A percentile compares a stretch with the other conserved stretches of the same genome.
Evolutionary conservation across 2,888 invertebrate species (phyloP).

Genomic region (Conistra vaccinii): DNA sequence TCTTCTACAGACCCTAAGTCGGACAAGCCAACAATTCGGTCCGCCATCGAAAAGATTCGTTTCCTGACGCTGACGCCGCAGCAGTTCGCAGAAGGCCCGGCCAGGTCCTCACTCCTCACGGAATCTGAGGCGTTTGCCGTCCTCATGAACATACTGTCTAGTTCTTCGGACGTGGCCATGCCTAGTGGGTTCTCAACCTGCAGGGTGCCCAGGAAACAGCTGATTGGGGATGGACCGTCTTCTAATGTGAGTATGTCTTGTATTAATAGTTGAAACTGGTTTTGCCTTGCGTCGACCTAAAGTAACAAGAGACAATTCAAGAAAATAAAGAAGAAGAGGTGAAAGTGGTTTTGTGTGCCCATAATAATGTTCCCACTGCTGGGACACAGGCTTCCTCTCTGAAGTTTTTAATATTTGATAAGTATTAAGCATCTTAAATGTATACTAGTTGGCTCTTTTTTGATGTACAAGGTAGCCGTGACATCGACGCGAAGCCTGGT

Average conservation of each 20-base stretch:
- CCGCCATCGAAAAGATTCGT: slow-evolving; percentile 94
- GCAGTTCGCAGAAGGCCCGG: slow-evolving; percentile 96
- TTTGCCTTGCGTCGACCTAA: background rate
- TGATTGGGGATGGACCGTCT: slow-evolving; percentile 77
- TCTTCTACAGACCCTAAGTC: slow-evolving; percentile 72
- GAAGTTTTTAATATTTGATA: no score
- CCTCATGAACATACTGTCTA: slow-evolving; percentile 95
- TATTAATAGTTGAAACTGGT: background rate
- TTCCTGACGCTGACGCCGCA: slow-evolving; percentile 95
- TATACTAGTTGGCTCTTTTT: no score
- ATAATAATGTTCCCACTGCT: no score
- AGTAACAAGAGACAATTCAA: no score
- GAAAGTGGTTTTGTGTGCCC: no score
- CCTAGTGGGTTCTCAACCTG: slow-evolving; percentile 93
- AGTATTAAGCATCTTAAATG: no score
- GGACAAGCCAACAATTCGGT: slow-evolving; percentile 88
- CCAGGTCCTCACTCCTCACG: slow-evolving; percentile 93
- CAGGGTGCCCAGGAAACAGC: slow-evolving; percentile 86
- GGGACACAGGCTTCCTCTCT: no score
- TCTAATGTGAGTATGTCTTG: slow-evolving; percentile 73
- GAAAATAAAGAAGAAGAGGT: no score
- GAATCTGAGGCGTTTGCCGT: slow-evolving; percentile 95
- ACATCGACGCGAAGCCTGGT: no score
- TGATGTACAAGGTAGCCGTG: no score
- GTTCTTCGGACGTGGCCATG: slow-evolving; percentile 92